These are phyloP conservation scores for Euzetes globulus DNA, from an alignment of 2,888 invertebrate species.

Conservation along the genomic window DNA sequence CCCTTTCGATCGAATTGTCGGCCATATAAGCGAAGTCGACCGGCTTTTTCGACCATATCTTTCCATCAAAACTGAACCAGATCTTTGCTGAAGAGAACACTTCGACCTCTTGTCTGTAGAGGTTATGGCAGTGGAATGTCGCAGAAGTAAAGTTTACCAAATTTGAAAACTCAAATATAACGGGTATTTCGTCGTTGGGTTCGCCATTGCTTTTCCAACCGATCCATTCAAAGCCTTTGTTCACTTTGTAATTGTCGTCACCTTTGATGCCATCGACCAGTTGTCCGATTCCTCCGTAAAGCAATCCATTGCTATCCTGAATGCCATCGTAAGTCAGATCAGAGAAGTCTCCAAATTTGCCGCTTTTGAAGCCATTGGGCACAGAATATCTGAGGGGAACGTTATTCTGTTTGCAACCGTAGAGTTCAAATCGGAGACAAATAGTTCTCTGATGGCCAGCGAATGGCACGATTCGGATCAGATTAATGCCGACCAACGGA, in stretches of 20 bases:
- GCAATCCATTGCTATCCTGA: slow-evolving; percentile 61
- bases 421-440: slow-evolving; percentile 83
- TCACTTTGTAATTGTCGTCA: slow-evolving; percentile 60
- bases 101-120: slow-evolving; percentile 67
- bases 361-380: slow-evolving; percentile 76
- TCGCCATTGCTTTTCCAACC: slow-evolving; percentile 60
- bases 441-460: slow-evolving; percentile 73
- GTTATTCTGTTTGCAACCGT: slow-evolving; percentile 79
- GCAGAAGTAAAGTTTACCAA: slow-evolving; percentile 77
- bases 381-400: slow-evolving; percentile 72
- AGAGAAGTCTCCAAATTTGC: slow-evolving; percentile 68
- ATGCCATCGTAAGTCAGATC: slow-evolving; percentile 79
- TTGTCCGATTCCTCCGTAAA: slow-evolving; percentile 72
- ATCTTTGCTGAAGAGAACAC: slow-evolving; percentile 72
- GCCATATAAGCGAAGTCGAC: slow-evolving; percentile 61
- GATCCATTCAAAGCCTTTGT: slow-evolving; percentile 73
- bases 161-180: slow-evolving; percentile 78
- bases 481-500: slow-evolving; percentile 69
- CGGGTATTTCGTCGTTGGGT: slow-evolving; percentile 64
- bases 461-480: slow-evolving; percentile 74
- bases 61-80: slow-evolving; percentile 72
- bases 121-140: slow-evolving; percentile 74
- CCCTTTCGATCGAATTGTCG: slow-evolving; percentile 69
- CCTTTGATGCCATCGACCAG: slow-evolving; percentile 73
- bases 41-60: slow-evolving; percentile 66